phyloP scores from a whole-genome alignment of 1,140 invertebrate species.

The Hylyphantes graminicola region DNA sequence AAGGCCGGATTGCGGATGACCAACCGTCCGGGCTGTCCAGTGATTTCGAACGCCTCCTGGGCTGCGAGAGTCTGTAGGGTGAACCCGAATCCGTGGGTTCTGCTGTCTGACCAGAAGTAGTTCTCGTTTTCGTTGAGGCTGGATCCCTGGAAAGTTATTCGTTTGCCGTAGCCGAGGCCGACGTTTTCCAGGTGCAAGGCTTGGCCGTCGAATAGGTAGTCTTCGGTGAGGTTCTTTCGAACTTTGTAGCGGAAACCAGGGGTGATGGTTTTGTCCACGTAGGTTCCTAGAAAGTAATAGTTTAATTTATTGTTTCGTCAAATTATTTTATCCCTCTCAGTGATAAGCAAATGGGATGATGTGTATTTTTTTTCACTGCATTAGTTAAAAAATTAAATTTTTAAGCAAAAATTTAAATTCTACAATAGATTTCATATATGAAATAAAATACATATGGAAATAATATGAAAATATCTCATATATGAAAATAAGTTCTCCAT shows the following conservation, averaged over 20 bases:
- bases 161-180: conserved; percentile 81
- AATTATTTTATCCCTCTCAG: too few species aligned
- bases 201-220: conserved; percentile 75
- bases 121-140: conserved; percentile 74
- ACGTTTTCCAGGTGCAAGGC: conserved; percentile 75
- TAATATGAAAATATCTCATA: too few species aligned
- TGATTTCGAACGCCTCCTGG: conserved; percentile 75
- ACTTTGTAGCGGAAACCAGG: conserved; percentile 81
- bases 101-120: conserved; percentile 83
- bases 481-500: too few species aligned
- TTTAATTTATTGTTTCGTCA: not conserved
- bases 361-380: too few species aligned
- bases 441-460: too few species aligned
- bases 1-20: conserved; percentile 18
- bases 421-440: too few species aligned
- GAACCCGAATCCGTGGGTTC: conserved; percentile 79
- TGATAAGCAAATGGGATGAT: too few species aligned
- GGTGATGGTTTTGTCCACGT: conserved; percentile 78
- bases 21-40: conserved; percentile 1
- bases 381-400: too few species aligned
- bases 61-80: conserved; percentile 75
- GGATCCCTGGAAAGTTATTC: conserved; percentile 79
- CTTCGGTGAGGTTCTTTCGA: conserved; percentile 73
- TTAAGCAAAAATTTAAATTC: too few species aligned
- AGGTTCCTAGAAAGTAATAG: conserved; percentile 72